phyloP scores from a whole-genome alignment of 2,113 vertebrate species.

The Pungitius pungitius region DNA sequence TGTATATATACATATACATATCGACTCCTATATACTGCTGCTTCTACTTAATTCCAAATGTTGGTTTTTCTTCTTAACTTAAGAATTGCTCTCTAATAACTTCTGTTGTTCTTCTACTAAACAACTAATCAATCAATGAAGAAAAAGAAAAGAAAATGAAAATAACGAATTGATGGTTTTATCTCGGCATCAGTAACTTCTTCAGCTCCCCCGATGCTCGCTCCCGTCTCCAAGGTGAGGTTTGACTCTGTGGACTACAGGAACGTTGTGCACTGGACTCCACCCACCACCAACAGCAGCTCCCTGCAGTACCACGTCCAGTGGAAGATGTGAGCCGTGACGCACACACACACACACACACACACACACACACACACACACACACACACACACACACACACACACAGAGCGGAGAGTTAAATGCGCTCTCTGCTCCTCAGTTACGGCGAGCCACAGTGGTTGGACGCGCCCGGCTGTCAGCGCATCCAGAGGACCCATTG shows the following conservation, averaged over 20 bases:
- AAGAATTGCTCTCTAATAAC: background rate
- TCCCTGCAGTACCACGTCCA: conserved; percentile 70
- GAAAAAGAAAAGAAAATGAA: background rate
- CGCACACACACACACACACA: conserved; percentile 13
- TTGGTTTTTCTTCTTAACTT: background rate
- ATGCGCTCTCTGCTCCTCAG: conserved; percentile 39
- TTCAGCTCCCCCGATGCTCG: conserved; percentile 26
- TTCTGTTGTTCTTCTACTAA: background rate
- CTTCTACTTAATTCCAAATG: background rate
- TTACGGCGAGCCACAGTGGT: conserved; percentile 79
- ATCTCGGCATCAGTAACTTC: background rate
- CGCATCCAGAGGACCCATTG: conserved; percentile 62
- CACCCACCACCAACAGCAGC: conserved; percentile 3
- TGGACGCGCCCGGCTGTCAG: conserved; percentile 66
- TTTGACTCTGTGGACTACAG: conserved; percentile 79
- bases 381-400: conserved; percentile 3
- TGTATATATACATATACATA: no score
- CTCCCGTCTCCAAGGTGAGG: conserved; percentile 57
- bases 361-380: conserved; percentile 14
- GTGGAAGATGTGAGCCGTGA: conserved; percentile 79
- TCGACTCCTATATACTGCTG: no score
- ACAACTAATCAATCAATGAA: background rate
- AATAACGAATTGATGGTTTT: background rate
- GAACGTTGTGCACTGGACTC: conserved; percentile 75
- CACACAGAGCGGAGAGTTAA: background rate